A percentile compares a stretch with the other conserved stretches of the same genome.
phyloP scores from a whole-genome alignment of 2,888 invertebrate genomes.

The Trypoxylon attenuatum region DNA sequence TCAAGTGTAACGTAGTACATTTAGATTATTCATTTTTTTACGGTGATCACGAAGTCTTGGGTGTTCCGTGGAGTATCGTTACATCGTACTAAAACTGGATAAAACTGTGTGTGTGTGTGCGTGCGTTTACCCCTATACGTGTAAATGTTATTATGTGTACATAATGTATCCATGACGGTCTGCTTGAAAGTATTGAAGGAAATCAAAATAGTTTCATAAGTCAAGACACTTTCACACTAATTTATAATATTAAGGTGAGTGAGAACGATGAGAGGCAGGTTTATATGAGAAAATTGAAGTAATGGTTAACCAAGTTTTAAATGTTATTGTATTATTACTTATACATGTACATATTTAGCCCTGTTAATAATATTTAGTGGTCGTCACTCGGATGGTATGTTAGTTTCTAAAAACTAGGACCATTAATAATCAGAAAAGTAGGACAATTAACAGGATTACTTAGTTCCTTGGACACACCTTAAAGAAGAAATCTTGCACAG shows the following conservation, averaged over 20 bases:
- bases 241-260: slow-evolving; percentile 18
- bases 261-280: not conserved
- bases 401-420: too few species aligned
- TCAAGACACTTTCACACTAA: slow-evolving; percentile 8
- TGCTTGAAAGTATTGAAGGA: slow-evolving; percentile 25
- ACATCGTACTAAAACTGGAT: slow-evolving; percentile 33
- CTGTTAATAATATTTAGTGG: too few species aligned
- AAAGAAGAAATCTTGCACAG: too few species aligned
- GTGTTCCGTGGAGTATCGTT: slow-evolving; percentile 31
- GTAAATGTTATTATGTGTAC: slow-evolving; percentile 21
- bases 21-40: not conserved
- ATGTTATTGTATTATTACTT: not conserved
- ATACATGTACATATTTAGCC: too few species aligned
- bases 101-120: slow-evolving; percentile 27
- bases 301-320: not conserved
- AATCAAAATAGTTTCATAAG: slow-evolving; percentile 15
- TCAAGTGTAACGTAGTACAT: not conserved
- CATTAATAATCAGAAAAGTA: too few species aligned
- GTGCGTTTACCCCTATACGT: slow-evolving; percentile 7
- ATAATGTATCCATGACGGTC: slow-evolving; percentile 41
- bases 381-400: too few species aligned
- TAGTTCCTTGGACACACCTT: too few species aligned
- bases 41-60: slow-evolving; percentile 13
- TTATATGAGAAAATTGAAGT: not conserved
- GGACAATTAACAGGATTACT: too few species aligned